phyloP scores from a whole-genome alignment of 2,888 invertebrate species.

The Diplazon laetatorius region DNA sequence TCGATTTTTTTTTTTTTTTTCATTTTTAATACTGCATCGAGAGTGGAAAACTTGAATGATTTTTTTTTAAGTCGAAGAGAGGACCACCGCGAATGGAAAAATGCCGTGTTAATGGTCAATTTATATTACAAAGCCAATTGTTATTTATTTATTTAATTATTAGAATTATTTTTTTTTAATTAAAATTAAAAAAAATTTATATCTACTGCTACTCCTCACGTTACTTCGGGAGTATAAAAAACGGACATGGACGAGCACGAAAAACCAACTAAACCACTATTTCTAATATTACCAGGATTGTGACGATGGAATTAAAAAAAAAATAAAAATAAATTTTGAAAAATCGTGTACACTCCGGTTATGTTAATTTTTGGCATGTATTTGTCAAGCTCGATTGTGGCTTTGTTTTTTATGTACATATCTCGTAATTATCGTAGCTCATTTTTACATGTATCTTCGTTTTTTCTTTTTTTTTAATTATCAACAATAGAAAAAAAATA shows the following conservation, averaged over 20 bases:
- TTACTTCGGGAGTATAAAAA: slow-evolving; percentile 49
- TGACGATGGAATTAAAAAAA: slow-evolving; percentile 38
- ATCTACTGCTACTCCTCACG: slow-evolving; percentile 45
- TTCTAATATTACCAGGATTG: slow-evolving; percentile 48
- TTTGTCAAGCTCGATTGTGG: slow-evolving; percentile 42
- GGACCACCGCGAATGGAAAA: slow-evolving; percentile 39
- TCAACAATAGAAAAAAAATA: slow-evolving; percentile 17
- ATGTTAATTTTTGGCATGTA: slow-evolving; percentile 56
- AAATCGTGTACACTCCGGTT: neutral
- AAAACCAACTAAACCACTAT: slow-evolving; percentile 48
- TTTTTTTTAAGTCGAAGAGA: too few species aligned
- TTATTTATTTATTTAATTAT: slow-evolving; percentile 25
- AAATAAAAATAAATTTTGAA: slow-evolving; percentile 32
- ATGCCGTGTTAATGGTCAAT: slow-evolving; percentile 52
- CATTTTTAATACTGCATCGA: too few species aligned
- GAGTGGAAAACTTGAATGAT: too few species aligned
- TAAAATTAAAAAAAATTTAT: too few species aligned
- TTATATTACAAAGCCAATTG: slow-evolving; percentile 27
- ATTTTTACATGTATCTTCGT: slow-evolving; percentile 10
- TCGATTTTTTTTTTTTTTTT: too few species aligned
- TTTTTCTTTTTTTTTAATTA: too few species aligned
- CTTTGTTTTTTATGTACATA: slow-evolving; percentile 42
- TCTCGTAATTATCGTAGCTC: slow-evolving; percentile 24
- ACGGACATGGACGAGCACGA: slow-evolving; percentile 52
- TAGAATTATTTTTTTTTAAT: too few species aligned